Base-by-base conservation (phyloP, 2,797 vertebrate species). In the Rhinichthys osculus region DNA sequence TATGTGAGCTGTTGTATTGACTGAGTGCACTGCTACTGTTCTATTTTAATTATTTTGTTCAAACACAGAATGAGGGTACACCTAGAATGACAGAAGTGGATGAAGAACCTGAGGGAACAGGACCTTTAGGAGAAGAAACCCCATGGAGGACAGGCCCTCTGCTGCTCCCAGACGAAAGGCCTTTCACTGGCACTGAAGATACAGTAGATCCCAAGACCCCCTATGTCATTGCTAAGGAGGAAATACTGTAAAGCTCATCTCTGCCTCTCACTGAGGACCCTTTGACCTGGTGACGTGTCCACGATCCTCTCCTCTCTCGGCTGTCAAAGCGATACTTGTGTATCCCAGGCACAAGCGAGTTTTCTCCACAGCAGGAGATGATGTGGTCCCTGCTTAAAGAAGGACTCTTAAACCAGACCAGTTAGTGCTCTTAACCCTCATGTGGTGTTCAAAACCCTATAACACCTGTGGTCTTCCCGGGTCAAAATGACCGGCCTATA, bases 361-460 rank as follows among this genome's bases (percentile, higher is more conserved):
- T 42, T 42, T 42, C 40, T 42, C 40, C 16, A 81, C 33, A 4
- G 66, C 66, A 82, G 47, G 47, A 82, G 27, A 27, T 27, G 66
- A 82, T 52, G 50, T 82, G 33, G 80, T 82, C 27, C 57, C 80
- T 47, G 66, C 62, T 50, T 16, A 71, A 70, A 35, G 67, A 74
- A 85, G 83, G 27, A 42, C 59, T 44, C 33, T 74, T 17, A 67
- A 35, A 72, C 14, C 70, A 79, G 42, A 78, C 27, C 82, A 84
- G 38, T 30, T 50, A 8, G 30, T 72, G 14, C 74, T 40, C 27
- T 27, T 27, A n/a, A n/a, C n/a, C n/a, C n/a, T n/a, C n/a, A n/a
- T n/a, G n/a, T n/a, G n/a, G n/a, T n/a, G n/a, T n/a, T n/a, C n/a
- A n/a, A n/a, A n/a, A n/a, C n/a, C n/a, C n/a, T n/a, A n/a, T n/a